A percentile compares a stretch with the other conserved stretches of the same genome.
These are phyloP conservation scores for Phyllostomus hastatus DNA, from an alignment of 2,113 vertebrate species.

Conservation along the genomic window DNA sequence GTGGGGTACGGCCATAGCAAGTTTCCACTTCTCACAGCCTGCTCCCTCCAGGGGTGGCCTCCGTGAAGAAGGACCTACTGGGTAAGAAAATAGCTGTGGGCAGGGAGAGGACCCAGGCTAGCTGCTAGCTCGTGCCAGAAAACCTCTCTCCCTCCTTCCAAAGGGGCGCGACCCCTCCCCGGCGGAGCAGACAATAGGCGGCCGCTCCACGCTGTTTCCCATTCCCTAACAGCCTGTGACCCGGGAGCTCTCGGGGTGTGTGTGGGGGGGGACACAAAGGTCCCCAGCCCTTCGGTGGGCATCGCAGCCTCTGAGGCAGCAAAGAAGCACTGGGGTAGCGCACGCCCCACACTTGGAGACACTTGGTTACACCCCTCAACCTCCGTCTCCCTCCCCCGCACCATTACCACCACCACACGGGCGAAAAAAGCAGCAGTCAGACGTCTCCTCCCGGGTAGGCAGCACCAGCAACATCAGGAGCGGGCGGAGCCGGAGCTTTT, in stretches of 20 bases:
- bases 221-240: background rate
- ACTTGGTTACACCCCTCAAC: background rate
- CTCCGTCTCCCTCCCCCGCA: background rate
- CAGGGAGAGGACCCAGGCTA: background rate
- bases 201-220: background rate
- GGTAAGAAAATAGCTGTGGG: background rate
- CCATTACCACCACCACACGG: background rate
- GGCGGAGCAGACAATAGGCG: constrained; percentile 51
- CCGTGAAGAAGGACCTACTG: background rate
- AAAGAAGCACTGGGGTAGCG: background rate
- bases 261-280: background rate
- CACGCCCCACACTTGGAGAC: background rate
- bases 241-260: background rate
- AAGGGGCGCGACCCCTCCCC: background rate
- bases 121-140: background rate
- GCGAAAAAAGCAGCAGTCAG: background rate
- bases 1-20: background rate
- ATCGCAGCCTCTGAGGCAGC: background rate
- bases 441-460: constrained; percentile 58
- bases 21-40: background rate
- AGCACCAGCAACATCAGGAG: constrained; percentile 56
- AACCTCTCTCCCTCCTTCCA: background rate
- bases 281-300: background rate
- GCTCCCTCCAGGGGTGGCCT: background rate
- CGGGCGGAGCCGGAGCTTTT: constrained; percentile 66